phyloP scores from a whole-genome alignment of 1,140 invertebrate genomes.

The silkworm (Bombyx mori) region DNA sequence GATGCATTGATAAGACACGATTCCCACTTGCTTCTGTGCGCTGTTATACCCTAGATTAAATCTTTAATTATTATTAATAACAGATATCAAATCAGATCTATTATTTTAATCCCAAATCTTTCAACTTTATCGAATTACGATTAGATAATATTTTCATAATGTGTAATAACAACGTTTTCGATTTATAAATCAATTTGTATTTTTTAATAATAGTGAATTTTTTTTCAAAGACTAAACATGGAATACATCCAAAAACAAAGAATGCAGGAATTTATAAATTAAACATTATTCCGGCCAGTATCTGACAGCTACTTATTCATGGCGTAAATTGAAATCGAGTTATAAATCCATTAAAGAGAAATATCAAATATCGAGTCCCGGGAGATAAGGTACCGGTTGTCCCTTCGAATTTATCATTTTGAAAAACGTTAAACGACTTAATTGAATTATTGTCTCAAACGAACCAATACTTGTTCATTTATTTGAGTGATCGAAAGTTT shows the following conservation, averaged over 20 bases:
- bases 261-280: too few relatives aligned
- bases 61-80: too few relatives aligned
- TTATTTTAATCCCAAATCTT: too few relatives aligned
- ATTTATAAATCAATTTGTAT: neutral
- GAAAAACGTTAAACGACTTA: slow-evolving; percentile 13
- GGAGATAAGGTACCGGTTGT: slow-evolving; percentile 22
- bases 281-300: neutral
- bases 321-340: slow-evolving; percentile 38
- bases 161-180: too few relatives aligned
- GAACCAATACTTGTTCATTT: neutral
- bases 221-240: neutral
- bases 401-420: slow-evolving; percentile 27
- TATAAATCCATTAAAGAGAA: slow-evolving; percentile 43
- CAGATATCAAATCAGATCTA: too few relatives aligned
- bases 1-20: too few relatives aligned
- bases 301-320: slow-evolving; percentile 13
- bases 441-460: neutral
- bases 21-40: too few relatives aligned
- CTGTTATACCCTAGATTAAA: too few relatives aligned
- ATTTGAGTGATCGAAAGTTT: neutral
- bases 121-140: too few relatives aligned
- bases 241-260: neutral
- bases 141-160: too few relatives aligned
- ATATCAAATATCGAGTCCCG: slow-evolving; percentile 38
- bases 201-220: slow-evolving; percentile 1